Percentiles rank a stretch among this genome's conserved stretches.
Conservation (phyloP, 92 coral and sea anemone genomes). For the Parazoanthus swiftii region DNA sequence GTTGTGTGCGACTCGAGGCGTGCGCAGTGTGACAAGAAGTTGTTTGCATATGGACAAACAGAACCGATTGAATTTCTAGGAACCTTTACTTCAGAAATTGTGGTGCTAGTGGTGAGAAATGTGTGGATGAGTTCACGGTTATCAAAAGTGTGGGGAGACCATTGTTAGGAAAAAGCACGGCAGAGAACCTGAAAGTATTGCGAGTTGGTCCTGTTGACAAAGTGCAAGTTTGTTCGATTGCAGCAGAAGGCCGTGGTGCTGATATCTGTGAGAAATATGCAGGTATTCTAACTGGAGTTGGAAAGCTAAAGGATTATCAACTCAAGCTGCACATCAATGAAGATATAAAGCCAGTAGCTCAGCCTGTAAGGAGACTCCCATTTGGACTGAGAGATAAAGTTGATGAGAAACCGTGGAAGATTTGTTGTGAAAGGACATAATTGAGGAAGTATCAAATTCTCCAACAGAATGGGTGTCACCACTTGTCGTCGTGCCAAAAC, state of each 20-base stretch:
- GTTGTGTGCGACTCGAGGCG: slow-evolving; percentile 34
- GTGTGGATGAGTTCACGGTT: slow-evolving; percentile 41
- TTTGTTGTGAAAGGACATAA: slow-evolving; percentile 45
- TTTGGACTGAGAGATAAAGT: slow-evolving; percentile 35
- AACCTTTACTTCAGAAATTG: slow-evolving; percentile 44
- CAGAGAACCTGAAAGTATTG: slow-evolving; percentile 52
- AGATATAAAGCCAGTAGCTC: slow-evolving; percentile 51
- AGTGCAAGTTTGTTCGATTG: slow-evolving; percentile 27
- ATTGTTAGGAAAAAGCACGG: slow-evolving; percentile 54
- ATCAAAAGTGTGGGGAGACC: slow-evolving; percentile 49
- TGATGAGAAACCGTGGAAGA: slow-evolving; percentile 60
- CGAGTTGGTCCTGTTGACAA: slow-evolving; percentile 50
- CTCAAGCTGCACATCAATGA: slow-evolving; percentile 53
- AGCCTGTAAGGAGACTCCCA: slow-evolving; percentile 17
- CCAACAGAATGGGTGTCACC: slow-evolving; percentile 62
- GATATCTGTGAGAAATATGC: slow-evolving; percentile 47
- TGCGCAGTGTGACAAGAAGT: background rate
- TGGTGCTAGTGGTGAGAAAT: slow-evolving; percentile 36
- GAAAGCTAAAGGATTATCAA: slow-evolving; percentile 50
- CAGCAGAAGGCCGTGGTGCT: slow-evolving; percentile 40
- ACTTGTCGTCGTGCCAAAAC: slow-evolving; percentile 43
- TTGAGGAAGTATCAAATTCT: slow-evolving; percentile 48
- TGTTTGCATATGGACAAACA: slow-evolving; percentile 56
- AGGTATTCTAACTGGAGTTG: slow-evolving; percentile 45
- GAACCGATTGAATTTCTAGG: slow-evolving; percentile 48